Evolutionary conservation across 2,888 invertebrate genomes (phyloP), one percentile per base, ranked within the genome.

Genomic region (Acheta domesticus): DNA sequence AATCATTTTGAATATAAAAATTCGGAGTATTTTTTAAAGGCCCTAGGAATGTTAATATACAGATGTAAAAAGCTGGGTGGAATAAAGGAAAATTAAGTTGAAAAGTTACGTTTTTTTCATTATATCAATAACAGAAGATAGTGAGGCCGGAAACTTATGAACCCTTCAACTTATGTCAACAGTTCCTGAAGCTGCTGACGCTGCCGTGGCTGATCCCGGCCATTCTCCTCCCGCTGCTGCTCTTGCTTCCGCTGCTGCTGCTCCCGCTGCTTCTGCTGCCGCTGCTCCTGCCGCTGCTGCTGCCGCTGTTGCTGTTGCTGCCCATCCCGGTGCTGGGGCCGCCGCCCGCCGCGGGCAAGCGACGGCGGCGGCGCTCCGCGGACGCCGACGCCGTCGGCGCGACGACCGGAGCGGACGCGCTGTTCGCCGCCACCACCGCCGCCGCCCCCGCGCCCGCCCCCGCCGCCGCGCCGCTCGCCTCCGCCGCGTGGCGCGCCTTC

Each of bases 271-370:
- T 79, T 0, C 76, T 76, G 2, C 79, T 78, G 8, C 75, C 77
- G 11, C 73, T 79, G 48, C 77, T 80, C 12, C 48, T 80, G 48
- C 79, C 78, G 19, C 79, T 79, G 50, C 76, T 79, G 19, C 73
- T 80, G 20, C 80, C 78, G 16, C 75, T 79, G 48, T 62, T 80
- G 16, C 77, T 80, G 12, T 48, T 80, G 49, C 12, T 80, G 49
- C 80, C 80, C 12, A 74, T 80, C 19, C 80, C 80, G 11, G 80
- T 80, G 12, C 11, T 80, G 78, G 76, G 49, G 12, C 62, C 76
- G 36, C n/a, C 11, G 20, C 16, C 50, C 1, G n/a, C 73, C 78
- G 78, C 20, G 23, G 14, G 19, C 49, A 75, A 74, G 14, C 48
- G 74, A 12, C 74, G 78, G 14, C 74, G 78, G 16, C 49, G 75